Base-by-base conservation (phyloP, 2,888 invertebrate species). In the Drosophila subsilvestris region DNA sequence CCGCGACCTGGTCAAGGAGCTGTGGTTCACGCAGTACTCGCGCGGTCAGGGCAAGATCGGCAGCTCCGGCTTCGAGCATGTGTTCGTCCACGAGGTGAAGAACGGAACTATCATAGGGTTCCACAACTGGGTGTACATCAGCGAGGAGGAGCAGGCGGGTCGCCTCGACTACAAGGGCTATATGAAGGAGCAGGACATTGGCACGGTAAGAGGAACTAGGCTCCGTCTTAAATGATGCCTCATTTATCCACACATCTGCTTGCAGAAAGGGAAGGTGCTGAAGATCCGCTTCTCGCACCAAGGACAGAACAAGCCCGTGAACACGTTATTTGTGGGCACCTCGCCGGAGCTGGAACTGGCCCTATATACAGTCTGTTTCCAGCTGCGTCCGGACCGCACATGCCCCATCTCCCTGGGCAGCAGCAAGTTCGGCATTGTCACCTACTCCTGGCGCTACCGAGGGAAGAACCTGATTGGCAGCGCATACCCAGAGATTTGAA, bases 341-440 rank as follows among this genome's bases (percentile, higher is more conserved):
- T 97, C 97, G 58, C 98, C 98, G 0, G 98, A 98, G 92, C 93
- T 98, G 75, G 98, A 98, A 92, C 94, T 98, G 92, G 96, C 98
- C 0, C 91, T 98, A 3, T 98, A 97, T 91, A 96, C 98, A 0
- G 94, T 97, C 5, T 98, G 98, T 90, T 98, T 96, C 90, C 93
- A 96, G 48, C 93, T 96, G 14, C 94, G 97, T 58, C 94, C 96
- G 0, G 96, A 96, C 83, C 93, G 94, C 66, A 93, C 94, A 6
- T 98, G 97, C 82, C 95, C 95, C 0, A 93, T 97, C 12, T 94
- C 95, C 58, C 92, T 97, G 66, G 95, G 94, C 69, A 95, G 95
- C 42, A 95, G 95, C 69, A 94, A 94, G 74, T 94, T 97, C 74
- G 94, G 94, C 71, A 95, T 98, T 74, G 92, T 95, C 74, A 96